These are phyloP conservation scores for Alexandromys fortis DNA, from an alignment of 2,113 vertebrate species.

Conservation along the genomic window DNA sequence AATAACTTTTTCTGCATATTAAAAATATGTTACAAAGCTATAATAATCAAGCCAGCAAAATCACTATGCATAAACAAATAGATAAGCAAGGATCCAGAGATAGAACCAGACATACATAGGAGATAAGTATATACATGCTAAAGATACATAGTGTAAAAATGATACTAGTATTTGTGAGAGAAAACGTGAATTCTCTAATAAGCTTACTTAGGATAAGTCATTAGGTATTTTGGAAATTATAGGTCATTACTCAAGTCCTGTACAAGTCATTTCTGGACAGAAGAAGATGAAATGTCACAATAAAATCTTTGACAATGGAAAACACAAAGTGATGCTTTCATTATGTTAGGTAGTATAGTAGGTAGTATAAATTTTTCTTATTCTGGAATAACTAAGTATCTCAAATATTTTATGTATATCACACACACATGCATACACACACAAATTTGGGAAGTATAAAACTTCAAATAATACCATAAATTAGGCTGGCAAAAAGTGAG, in stretches of 20 bases:
- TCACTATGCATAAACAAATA: neutral
- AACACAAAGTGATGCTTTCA: neutral
- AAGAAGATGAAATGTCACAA: constrained; percentile 13
- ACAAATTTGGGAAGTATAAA: neutral
- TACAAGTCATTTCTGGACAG: constrained; percentile 7
- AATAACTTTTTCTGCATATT: neutral
- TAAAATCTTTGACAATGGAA: constrained; percentile 28
- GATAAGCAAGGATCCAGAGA: neutral
- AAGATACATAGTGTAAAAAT: neutral
- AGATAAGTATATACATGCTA: neutral
- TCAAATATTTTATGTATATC: neutral
- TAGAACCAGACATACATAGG: neutral
- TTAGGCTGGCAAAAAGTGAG: neutral
- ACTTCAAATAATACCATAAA: neutral
- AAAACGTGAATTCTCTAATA: neutral
- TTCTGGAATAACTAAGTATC: constrained; percentile 21
- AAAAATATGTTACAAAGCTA: neutral
- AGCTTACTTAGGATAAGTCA: neutral
- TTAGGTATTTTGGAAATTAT: neutral
- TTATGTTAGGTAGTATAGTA: neutral
- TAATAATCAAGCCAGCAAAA: neutral
- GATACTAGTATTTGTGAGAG: neutral
- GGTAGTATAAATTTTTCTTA: neutral
- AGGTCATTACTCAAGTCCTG: neutral
- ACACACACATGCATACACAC: neutral